phyloP scores from a whole-genome alignment of 2,888 invertebrate genomes.

The Cerceris ruficornis region DNA sequence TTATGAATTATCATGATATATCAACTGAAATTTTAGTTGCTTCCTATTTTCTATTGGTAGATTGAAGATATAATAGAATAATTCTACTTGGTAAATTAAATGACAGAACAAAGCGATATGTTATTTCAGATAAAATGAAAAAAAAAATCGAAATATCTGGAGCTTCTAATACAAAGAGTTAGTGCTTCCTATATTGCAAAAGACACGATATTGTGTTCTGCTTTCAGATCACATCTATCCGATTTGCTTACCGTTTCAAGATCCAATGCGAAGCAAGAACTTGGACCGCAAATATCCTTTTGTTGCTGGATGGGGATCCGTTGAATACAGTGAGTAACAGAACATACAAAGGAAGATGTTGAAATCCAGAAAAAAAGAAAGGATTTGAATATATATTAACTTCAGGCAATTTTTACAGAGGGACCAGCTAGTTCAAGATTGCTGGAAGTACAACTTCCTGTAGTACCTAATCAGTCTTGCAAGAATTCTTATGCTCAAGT shows the following conservation, averaged over 20 bases:
- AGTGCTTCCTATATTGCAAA: not conserved
- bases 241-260: conserved; percentile 88
- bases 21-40: too few relatives aligned
- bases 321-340: conserved; percentile 86
- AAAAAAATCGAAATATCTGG: too few relatives aligned
- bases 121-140: too few relatives aligned
- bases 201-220: conserved; percentile 5
- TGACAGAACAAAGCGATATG: too few relatives aligned
- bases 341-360: not conserved
- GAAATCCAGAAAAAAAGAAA: too few relatives aligned
- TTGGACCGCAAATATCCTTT: conserved; percentile 86
- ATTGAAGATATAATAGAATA: too few relatives aligned
- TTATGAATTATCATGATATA: too few relatives aligned
- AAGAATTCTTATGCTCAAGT: conserved; percentile 83
- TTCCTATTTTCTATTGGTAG: too few relatives aligned
- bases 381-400: not conserved
- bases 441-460: conserved; percentile 88
- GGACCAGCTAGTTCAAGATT: conserved; percentile 87
- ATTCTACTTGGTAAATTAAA: too few relatives aligned
- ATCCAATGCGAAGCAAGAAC: conserved; percentile 83
- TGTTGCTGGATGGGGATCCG: conserved; percentile 93
- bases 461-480: conserved; percentile 86
- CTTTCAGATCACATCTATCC: conserved; percentile 86
- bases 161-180: too few relatives aligned
- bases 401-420: conserved; percentile 81